Evolutionary conservation across 2,797 vertebrate genomes (phyloP).

Genomic region (Florisuga fusca): DNA sequence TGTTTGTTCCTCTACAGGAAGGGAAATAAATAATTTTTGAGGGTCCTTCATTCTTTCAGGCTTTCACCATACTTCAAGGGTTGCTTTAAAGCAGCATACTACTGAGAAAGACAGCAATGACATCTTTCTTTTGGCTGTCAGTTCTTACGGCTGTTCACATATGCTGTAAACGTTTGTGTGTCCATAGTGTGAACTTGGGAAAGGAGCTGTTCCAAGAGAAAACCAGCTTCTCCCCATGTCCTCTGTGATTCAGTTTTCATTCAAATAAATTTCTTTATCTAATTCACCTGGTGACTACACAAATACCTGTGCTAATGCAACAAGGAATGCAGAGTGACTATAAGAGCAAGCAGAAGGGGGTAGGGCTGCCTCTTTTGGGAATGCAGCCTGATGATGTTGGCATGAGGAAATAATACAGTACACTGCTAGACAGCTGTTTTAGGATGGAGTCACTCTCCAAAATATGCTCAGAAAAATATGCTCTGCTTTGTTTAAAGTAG

Average conservation of each 20-base stretch:
- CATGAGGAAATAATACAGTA: not conserved
- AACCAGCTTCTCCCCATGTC: not conserved
- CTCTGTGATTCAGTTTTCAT: not conserved
- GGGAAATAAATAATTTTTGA: not conserved
- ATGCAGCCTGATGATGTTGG: not conserved
- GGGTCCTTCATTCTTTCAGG: not conserved
- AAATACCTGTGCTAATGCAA: not conserved
- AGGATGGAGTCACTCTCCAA: not conserved
- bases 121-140: not conserved
- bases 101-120: not conserved
- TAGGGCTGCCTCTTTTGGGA: not conserved
- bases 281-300: not conserved
- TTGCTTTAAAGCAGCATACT: not conserved
- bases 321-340: not conserved
- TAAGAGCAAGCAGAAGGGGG: not conserved
- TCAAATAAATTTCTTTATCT: constrained; percentile 14
- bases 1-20: not conserved
- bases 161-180: not conserved
- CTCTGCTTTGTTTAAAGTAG: constrained; percentile 11
- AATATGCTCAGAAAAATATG: not conserved
- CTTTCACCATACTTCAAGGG: not conserved
- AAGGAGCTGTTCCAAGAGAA: not conserved
- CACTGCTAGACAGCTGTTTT: constrained; percentile 1
- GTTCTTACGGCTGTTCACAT: not conserved
- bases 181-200: not conserved